These are phyloP conservation scores for Melolontha melolontha DNA, from an alignment of 2,888 invertebrate species.

Conservation along the genomic window DNA sequence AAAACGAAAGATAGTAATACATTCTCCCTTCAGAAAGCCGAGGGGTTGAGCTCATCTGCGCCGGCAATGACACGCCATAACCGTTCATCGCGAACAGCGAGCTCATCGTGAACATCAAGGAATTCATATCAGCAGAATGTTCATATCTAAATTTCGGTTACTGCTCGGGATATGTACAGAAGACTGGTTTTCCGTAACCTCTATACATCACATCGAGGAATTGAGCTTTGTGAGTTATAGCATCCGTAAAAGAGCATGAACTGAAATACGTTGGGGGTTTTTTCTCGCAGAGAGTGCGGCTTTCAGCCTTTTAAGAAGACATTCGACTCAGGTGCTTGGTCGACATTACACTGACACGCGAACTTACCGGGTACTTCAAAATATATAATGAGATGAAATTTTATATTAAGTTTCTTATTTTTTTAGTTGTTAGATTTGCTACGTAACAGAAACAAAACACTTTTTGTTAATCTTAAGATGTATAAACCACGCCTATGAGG, in stretches of 20 bases:
- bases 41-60: slow-evolving; percentile 48
- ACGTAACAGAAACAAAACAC: too few species aligned
- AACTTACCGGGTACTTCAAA: slow-evolving; percentile 1
- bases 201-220: slow-evolving; percentile 41
- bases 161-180: slow-evolving; percentile 40
- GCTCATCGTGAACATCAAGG: slow-evolving; percentile 50
- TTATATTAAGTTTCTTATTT: too few species aligned
- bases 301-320: background rate
- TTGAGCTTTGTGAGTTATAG: slow-evolving; percentile 40
- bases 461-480: too few species aligned
- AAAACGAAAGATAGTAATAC: background rate
- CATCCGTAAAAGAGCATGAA: slow-evolving; percentile 34
- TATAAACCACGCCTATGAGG: too few species aligned
- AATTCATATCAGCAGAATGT: slow-evolving; percentile 55
- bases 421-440: too few species aligned
- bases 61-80: slow-evolving; percentile 55
- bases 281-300: too few species aligned
- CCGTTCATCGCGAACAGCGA: slow-evolving; percentile 52
- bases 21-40: slow-evolving; percentile 1
- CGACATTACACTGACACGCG: background rate
- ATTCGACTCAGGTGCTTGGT: slow-evolving; percentile 8
- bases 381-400: slow-evolving; percentile 16
- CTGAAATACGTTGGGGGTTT: background rate
- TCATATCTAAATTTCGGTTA: slow-evolving; percentile 55
- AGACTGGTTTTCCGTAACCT: slow-evolving; percentile 42